These are phyloP conservation scores for Machimus atricapillus DNA, from an alignment of 2,888 invertebrate species.

Conservation along the genomic window DNA sequence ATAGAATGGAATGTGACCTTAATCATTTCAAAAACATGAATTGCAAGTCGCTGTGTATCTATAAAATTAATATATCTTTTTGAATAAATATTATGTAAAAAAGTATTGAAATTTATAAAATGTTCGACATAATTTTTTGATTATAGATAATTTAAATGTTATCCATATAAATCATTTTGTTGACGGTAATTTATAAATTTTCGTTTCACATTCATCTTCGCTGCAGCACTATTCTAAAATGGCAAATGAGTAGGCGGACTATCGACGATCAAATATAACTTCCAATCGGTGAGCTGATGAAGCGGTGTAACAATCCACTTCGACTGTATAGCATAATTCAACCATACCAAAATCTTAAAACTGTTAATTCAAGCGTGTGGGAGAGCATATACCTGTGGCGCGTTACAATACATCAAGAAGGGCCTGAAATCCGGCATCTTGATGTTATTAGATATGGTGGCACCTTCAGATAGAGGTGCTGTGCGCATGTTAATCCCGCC, in stretches of 20 bases:
- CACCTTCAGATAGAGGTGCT: not conserved
- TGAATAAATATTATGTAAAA: too few relatives aligned
- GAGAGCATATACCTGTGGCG: not conserved
- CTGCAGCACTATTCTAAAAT: not conserved
- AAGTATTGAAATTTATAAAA: too few relatives aligned
- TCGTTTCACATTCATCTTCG: not conserved
- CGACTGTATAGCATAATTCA: not conserved
- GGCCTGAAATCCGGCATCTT: constrained; percentile 22
- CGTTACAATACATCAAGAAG: not conserved
- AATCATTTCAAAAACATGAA: too few relatives aligned
- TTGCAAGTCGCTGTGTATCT: too few relatives aligned
- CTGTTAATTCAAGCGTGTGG: not conserved
- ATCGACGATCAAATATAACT: not conserved
- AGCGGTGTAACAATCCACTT: not conserved
- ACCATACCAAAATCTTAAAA: not conserved
- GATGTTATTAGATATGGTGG: constrained; percentile 1
- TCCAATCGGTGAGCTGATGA: not conserved
- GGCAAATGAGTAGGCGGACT: constrained; percentile 17
- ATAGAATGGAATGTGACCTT: too few relatives aligned
- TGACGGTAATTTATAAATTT: not conserved
- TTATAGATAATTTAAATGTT: not conserved
- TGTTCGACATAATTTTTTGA: not conserved
- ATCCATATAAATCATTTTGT: not conserved
- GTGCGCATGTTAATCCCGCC: constrained; percentile 24
- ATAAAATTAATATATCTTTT: too few relatives aligned